A percentile compares a stretch with the other conserved stretches of the same genome.
phyloP scores from a whole-genome alignment of 2,888 invertebrate genomes.

The Cryptophagus acutangulus region DNA sequence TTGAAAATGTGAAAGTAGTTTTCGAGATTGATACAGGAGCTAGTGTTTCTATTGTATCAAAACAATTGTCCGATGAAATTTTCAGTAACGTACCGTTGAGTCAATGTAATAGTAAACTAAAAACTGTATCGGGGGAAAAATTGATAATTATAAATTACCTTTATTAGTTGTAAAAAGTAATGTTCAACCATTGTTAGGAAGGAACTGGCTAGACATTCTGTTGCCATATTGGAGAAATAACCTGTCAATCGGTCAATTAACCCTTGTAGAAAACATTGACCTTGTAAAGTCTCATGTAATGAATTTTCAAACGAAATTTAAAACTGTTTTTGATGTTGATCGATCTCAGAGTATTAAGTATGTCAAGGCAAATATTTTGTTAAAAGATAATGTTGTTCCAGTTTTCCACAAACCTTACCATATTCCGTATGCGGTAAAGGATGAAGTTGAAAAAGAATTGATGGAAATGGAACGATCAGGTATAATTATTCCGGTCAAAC shows the following conservation, averaged over 20 bases:
- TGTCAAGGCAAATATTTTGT: too few species aligned
- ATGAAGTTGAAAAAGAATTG: constrained; percentile 5
- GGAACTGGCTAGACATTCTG: constrained; percentile 7
- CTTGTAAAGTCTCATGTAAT: neutral
- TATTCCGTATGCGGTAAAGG: neutral
- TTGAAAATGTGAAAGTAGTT: constrained; percentile 9
- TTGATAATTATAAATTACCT: constrained; percentile 4
- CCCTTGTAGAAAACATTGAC: neutral
- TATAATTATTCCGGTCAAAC: constrained; percentile 19
- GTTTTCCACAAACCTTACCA: neutral
- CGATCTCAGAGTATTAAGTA: too few species aligned
- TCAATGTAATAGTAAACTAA: too few species aligned
- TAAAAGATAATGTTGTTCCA: neutral
- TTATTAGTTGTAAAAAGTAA: constrained; percentile 1
- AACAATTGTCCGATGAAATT: constrained; percentile 10
- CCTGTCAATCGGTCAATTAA: too few species aligned
- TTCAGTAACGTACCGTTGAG: too few species aligned
- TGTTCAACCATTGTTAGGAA: constrained; percentile 4
- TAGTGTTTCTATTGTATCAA: constrained; percentile 11
- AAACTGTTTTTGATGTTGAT: too few species aligned
- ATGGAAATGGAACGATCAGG: constrained; percentile 5
- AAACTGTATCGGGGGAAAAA: neutral
- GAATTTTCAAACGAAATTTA: too few species aligned
- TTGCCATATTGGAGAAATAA: constrained; percentile 8
- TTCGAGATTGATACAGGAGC: constrained; percentile 15